Evolutionary conservation across 2,113 vertebrate genomes (phyloP), one percentile per base, ranked within the genome.

Genomic region (Aphyosemion australe): DNA sequence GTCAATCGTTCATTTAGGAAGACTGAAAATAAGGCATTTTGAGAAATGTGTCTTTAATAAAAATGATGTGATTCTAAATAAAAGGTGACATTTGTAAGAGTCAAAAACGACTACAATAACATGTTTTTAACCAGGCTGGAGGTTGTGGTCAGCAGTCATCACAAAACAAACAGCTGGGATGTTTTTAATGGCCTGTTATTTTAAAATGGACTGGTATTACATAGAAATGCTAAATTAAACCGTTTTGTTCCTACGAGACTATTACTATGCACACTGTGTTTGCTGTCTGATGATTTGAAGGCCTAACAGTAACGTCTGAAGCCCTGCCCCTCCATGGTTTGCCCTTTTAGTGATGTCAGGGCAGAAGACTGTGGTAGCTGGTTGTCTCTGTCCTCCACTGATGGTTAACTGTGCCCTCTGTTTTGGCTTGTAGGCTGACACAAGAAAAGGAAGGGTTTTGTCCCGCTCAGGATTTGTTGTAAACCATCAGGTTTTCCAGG

Each of bases 401-500:
- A 6, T 63, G 65, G 82, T 72, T 88, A 87, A 88, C 79, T 83
- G 53, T 86, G 83, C 79, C 82, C 76, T 90, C 71, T 85, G 79
- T 87, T 89, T 54, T 90, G 89, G 91, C 88, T 90, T 86, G 86
- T 91, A 93, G 92, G 93, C 90, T 88, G 84, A 88, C 87, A 88
- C 65, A 90, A 88, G 88, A 92, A 82, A 73, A 85, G 78, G 83
- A 82, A 81, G 90, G 87, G 81, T 84, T 90, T 88, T 89, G 78
- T 89, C 85, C 80, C 78, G 78, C 74, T 86, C 87, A 87, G 83
- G 90, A 92, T 83, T 92, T 89, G 88, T 90, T 90, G 87, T 92
- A 87, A 92, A 82, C 72, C 86, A 78, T 89, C 86, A 90, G 89
- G 88, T 91, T 90, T 88, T 91, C 84, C 85, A 74, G 88, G 84